phyloP scores from a whole-genome alignment of 2,797 vertebrate species.

The Triplophysa yarkandensis region DNA sequence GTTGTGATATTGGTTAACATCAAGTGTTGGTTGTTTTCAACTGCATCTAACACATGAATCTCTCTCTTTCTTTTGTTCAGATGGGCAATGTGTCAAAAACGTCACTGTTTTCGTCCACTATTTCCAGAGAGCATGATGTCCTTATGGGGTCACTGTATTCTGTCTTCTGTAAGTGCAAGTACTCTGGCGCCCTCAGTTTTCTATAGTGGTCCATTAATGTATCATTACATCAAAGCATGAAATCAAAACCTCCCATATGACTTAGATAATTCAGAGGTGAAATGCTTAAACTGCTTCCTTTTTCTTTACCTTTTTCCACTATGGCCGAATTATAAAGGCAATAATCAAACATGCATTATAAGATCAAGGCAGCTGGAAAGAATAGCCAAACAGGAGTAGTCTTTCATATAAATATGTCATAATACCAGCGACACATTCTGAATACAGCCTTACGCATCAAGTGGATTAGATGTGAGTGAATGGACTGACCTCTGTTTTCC shows the following conservation, averaged over 20 bases:
- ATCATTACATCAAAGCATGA: background rate
- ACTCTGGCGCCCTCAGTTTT: slow-evolving; percentile 4
- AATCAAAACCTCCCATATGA: background rate
- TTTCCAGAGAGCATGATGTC: slow-evolving; percentile 80
- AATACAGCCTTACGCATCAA: slow-evolving; percentile 6
- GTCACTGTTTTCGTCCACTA: slow-evolving; percentile 74
- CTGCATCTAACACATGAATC: slow-evolving; percentile 3
- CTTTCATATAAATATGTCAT: slow-evolving; percentile 14
- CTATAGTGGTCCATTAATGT: background rate
- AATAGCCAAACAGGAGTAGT: background rate
- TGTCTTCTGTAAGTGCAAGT: slow-evolving; percentile 77
- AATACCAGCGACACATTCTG: slow-evolving; percentile 1
- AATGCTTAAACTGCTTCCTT: background rate
- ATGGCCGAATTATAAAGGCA: background rate
- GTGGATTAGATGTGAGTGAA: background rate
- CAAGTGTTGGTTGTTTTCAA: background rate
- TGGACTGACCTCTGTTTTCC: slow-evolving; percentile 21
- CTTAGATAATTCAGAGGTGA: slow-evolving; percentile 10
- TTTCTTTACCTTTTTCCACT: background rate
- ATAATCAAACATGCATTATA: background rate
- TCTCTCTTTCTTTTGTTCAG: slow-evolving; percentile 60
- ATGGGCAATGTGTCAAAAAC: slow-evolving; percentile 81
- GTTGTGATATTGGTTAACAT: background rate
- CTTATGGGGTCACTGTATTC: slow-evolving; percentile 81
- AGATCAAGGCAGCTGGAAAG: background rate